Percentiles rank a stretch among this genome's conserved stretches.
Evolutionary conservation across 2,797 vertebrate species (phyloP).

Genomic region (Enteromius anoplus): DNA sequence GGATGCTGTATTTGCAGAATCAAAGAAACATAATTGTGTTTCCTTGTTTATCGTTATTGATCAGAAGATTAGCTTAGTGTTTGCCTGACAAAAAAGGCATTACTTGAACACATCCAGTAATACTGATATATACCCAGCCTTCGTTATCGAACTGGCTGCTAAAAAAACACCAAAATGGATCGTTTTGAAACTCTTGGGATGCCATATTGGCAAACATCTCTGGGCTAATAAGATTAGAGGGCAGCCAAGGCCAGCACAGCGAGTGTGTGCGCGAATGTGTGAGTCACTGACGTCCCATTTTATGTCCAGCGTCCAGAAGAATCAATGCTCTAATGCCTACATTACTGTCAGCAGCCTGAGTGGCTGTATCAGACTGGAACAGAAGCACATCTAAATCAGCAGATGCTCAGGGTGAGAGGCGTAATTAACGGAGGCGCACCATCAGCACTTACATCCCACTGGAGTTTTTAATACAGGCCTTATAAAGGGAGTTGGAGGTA

Average conservation of each 20-base stretch:
- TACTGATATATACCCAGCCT: neutral
- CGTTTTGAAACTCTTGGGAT: constrained; percentile 38
- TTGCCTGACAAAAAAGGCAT: constrained; percentile 9
- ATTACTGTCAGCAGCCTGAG: constrained; percentile 64
- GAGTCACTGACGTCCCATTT: constrained; percentile 35
- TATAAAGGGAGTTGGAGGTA: constrained; percentile 71
- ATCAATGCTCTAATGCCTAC: constrained; percentile 63
- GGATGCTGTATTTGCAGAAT: constrained; percentile 3
- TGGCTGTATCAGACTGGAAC: constrained; percentile 69
- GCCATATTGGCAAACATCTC: constrained; percentile 40
- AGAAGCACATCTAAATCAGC: constrained; percentile 75
- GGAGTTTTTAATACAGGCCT: constrained; percentile 66
- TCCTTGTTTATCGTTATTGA: constrained; percentile 33
- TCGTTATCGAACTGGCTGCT: constrained; percentile 41
- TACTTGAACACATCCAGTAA: constrained; percentile 35
- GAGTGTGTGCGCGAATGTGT: constrained; percentile 42
- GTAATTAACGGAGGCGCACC: constrained; percentile 73
- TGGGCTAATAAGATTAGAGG: constrained; percentile 54
- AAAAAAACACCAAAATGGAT: constrained; percentile 20
- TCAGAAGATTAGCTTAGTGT: neutral
- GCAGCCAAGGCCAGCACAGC: constrained; percentile 46
- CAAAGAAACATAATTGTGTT: constrained; percentile 2
- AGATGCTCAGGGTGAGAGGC: constrained; percentile 68
- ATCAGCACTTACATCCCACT: constrained; percentile 65
- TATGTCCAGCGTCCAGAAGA: constrained; percentile 55